Base-by-base conservation (phyloP, 2,888 invertebrate species). In the Hypercompe scribonia region DNA sequence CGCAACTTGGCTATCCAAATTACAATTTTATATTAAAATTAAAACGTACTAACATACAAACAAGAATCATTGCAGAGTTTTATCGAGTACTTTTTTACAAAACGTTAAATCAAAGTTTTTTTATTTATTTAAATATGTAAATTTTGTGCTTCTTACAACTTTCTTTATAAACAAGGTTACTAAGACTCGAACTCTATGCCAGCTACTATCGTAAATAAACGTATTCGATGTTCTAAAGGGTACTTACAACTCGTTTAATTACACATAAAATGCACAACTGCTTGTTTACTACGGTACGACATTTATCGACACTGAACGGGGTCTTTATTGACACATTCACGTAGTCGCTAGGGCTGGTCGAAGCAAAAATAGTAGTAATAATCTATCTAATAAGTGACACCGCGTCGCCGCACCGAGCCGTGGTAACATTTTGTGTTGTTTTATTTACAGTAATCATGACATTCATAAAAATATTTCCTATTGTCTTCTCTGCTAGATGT, bases 201-300 rank as follows among this genome's bases (percentile, higher is more conserved):
- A 11, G 58, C 69, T 18, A 39, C 28, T 31, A 69, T 75, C 54
- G 68, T 76, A 78, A 80, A 80, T 69, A 81, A 77, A 76, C 72
- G 70, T 68, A 33, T 63, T 68, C 42, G 66, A 65, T 75, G 61
- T 77, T 77, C 79, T 82, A 78, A 80, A 78, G 83, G 54, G 75
- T 46, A n/a, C 54, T 33, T 24, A 64, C 50, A 66, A 79, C 81
- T 83, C 84, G 85, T 91, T 93, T 94, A 92, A 93, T 93, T 92
- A 90, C 92, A 93, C 91, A 92, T 93, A 93, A 94, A 94, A 89
- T 89, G 90, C 85, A 89, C 88, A 90, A 91, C 87, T 88, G 89
- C 87, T 86, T 91, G 91, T 91, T 93, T 90, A 91, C 90, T 85
- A 87, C 88, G 80, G 85, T 85, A 86, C 86, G 90, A 90, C 92